phyloP scores from a whole-genome alignment of 2,113 vertebrate species.

The Anhinga rufa region DNA sequence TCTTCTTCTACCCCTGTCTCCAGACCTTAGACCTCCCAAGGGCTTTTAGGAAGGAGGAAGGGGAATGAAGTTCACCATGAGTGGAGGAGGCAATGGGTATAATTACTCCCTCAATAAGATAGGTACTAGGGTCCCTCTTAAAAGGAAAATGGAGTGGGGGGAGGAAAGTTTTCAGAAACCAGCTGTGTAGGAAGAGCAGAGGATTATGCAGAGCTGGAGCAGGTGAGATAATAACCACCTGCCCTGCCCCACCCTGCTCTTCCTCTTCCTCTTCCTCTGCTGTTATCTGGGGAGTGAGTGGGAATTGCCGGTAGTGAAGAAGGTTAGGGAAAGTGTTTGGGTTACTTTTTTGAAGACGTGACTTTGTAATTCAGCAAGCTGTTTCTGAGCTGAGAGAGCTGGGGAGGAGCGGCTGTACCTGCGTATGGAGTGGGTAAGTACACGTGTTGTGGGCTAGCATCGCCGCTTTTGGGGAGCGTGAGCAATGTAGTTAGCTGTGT shows the following conservation, averaged over 20 bases:
- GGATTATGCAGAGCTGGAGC: background rate
- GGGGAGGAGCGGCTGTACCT: background rate
- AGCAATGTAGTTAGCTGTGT: background rate
- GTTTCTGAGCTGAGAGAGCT: background rate
- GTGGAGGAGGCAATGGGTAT: background rate
- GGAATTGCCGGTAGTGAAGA: background rate
- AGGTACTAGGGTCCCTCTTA: background rate
- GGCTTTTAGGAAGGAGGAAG: background rate
- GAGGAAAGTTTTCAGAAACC: background rate
- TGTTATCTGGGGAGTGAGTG: background rate
- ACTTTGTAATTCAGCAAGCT: background rate
- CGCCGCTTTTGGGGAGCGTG: background rate
- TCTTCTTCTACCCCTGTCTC: background rate
- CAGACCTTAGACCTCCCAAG: background rate
- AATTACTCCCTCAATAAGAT: background rate
- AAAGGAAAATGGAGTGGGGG: background rate
- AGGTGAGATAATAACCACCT: background rate
- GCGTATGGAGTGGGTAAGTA: background rate
- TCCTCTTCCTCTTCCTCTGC: background rate
- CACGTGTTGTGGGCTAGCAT: background rate
- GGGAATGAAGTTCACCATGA: background rate
- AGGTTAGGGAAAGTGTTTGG: background rate
- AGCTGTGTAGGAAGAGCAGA: background rate
- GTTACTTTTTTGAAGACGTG: background rate
- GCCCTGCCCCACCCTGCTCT: background rate